Evolutionary conservation across 2,797 vertebrate genomes (phyloP).

Genomic region (Mormyrus hasselquistii): DNA sequence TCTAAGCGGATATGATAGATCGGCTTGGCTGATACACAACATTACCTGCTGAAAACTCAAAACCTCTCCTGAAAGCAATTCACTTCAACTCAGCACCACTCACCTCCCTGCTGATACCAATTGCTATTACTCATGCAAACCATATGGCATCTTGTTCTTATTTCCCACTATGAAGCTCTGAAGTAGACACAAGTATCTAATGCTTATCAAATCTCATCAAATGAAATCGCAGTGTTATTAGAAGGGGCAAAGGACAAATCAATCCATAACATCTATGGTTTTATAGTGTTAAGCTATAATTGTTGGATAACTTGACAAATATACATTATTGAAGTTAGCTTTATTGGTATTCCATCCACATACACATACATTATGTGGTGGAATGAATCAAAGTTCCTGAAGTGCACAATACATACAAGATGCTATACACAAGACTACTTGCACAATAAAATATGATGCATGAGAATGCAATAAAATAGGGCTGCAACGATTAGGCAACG

Average conservation of each 20-base stretch:
- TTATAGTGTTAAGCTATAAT: not conserved
- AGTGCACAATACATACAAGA: not conserved
- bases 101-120: conserved; percentile 11
- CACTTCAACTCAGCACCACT: not conserved
- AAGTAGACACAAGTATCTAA: not conserved
- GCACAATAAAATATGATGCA: not conserved
- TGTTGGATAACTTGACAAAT: not conserved
- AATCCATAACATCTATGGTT: not conserved
- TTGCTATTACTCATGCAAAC: not conserved
- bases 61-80: not conserved
- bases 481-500: too few relatives aligned
- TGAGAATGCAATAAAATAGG: not conserved
- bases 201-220: not conserved
- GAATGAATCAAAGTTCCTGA: not conserved
- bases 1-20: not conserved
- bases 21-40: not conserved
- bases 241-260: not conserved
- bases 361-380: not conserved
- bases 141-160: conserved; percentile 7
- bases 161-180: not conserved
- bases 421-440: not conserved
- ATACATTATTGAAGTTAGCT: not conserved
- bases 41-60: conserved; percentile 11
- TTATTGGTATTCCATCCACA: not conserved
- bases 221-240: not conserved